Base-by-base conservation (phyloP, 37 sponge, comb jelly and placozoan genomes). In the Dysidea cf. avara region DNA sequence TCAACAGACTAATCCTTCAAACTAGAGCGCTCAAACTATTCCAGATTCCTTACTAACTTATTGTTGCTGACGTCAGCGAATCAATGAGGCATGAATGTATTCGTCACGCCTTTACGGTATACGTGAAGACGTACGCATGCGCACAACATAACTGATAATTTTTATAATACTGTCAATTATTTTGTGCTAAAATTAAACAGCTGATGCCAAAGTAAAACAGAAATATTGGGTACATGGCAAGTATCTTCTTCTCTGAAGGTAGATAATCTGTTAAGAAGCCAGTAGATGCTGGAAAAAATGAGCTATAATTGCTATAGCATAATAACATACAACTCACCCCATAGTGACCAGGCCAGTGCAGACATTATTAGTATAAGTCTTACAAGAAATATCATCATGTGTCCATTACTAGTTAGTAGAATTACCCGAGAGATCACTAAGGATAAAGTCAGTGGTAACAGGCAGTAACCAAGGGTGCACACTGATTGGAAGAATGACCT, bases 401-500 rank as follows among this genome's bases (percentile, higher is more conserved):
- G 22, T 18, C 16, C 49, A 26, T 50, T 16, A 53, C 50, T 2
- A 29, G 33, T 5, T 49, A 79, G 0, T 59, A 82, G 78, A 7
- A 88, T 37, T 40, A 78, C 0, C 16, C 83, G 66, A 11, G 80
- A 74, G 52, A 83, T 0, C 25, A 89, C 34, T 11, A 89, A 56
- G 17, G 89, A 80, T 21, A 88, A 53, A 7, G 77, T 39, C 30
- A 96, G 87, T 14, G 96, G 96, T 9, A 87, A 66, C 7, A 91
- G 78, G 66, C 93, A 96, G 76, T 96, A 96, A 31, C 96, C 96
- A 17, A 96, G 72, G 2, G 88, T 88, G 39, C 92, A 92, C 38
- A 96, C 84, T 82, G 86, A 70, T 75, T 96, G 96, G 49, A 96
- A 96, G 86, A 96, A 96, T 3, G 96, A 96, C 56, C 94, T 93